phyloP scores from a whole-genome alignment of 2,797 vertebrate genomes.

The Lacerta viridis region DNA sequence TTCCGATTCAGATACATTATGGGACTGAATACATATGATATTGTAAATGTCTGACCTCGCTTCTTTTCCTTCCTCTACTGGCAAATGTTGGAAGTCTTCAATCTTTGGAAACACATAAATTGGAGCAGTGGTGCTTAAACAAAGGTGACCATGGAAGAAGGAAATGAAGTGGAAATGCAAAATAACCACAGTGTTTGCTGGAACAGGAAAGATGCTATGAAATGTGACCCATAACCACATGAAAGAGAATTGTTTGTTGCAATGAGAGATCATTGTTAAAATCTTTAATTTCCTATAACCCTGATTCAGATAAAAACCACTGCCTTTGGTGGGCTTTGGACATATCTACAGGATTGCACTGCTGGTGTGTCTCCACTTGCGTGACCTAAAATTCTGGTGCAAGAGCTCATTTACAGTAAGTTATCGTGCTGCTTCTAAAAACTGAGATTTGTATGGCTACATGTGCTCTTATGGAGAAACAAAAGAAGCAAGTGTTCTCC shows the following conservation, averaged over 20 bases:
- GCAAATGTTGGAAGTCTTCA: background rate
- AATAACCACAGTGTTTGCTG: too few species aligned
- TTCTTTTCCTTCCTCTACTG: background rate
- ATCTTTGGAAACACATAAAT: background rate
- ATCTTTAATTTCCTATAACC: too few species aligned
- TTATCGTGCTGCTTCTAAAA: background rate
- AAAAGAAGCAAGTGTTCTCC: slow-evolving; percentile 42
- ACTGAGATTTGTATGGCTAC: accelerated
- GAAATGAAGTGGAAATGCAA: background rate
- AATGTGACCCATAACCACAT: too few species aligned
- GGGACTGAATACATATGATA: background rate
- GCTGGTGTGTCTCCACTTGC: background rate
- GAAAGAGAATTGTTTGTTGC: too few species aligned
- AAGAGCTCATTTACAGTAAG: background rate
- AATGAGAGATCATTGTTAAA: too few species aligned
- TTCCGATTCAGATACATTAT: background rate
- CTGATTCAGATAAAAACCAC: too few species aligned
- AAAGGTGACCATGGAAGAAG: background rate
- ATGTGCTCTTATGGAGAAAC: background rate
- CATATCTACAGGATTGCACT: background rate
- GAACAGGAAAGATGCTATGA: too few species aligned
- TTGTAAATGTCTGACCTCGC: background rate
- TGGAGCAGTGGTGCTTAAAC: background rate
- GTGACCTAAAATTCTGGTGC: background rate
- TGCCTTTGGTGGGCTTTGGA: too few species aligned